Conservation (phyloP, 2,113 vertebrate species). For the Orcinus orca region DNA sequence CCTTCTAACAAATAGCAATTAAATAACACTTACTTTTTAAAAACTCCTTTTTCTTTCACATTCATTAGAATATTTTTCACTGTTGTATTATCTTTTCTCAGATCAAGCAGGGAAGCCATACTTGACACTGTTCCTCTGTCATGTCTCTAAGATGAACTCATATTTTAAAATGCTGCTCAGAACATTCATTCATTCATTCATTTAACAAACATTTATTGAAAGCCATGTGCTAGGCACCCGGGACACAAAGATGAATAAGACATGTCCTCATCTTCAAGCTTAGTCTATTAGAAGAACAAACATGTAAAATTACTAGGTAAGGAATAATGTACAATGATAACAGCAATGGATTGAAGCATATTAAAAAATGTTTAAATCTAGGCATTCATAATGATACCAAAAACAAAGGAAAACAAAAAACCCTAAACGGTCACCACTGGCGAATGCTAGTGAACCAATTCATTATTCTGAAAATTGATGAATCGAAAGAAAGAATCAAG, state of each 20-base stretch:
- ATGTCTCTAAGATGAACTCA: conserved; percentile 30
- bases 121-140: background rate
- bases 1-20: background rate
- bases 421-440: background rate
- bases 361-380: conserved; percentile 15
- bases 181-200: background rate
- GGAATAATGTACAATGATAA: background rate
- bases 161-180: conserved; percentile 9
- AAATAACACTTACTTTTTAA: background rate
- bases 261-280: background rate
- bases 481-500: background rate
- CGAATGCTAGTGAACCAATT: background rate
- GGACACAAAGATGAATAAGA: background rate
- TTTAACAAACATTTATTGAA: background rate
- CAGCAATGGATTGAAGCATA: background rate
- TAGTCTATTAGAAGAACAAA: background rate
- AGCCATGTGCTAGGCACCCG: background rate
- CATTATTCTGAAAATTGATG: conserved; percentile 32
- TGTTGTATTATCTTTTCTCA: background rate
- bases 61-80: background rate
- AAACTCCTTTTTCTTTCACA: background rate
- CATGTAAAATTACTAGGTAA: conserved; percentile 1
- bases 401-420: background rate
- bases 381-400: background rate
- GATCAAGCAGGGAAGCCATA: background rate